Conservation (phyloP, 2,888 invertebrate species). For the Cheilosia urbana region DNA sequence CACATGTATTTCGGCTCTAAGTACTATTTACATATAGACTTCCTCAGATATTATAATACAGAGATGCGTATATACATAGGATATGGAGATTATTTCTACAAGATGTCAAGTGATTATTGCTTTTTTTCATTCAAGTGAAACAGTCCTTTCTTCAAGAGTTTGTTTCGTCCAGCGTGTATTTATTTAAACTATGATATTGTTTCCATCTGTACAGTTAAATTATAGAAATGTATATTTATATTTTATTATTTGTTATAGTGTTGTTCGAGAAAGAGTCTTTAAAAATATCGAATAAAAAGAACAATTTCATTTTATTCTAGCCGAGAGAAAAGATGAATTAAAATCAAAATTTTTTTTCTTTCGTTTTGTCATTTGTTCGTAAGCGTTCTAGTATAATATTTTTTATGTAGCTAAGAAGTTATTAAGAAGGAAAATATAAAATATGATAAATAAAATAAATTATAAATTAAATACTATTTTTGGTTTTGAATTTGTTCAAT, state of each 20-base stretch:
- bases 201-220: slow-evolving; percentile 61
- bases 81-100: slow-evolving; percentile 59
- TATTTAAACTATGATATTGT: slow-evolving; percentile 29
- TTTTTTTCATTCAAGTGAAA: not conserved
- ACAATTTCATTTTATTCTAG: slow-evolving; percentile 33
- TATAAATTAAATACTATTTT: slow-evolving; percentile 55
- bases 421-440: slow-evolving; percentile 67
- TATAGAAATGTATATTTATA: slow-evolving; percentile 47
- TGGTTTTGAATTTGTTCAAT: not conserved
- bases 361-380: slow-evolving; percentile 68
- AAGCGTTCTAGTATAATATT: slow-evolving; percentile 74
- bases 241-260: slow-evolving; percentile 58
- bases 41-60: slow-evolving; percentile 35
- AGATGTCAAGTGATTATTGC: slow-evolving; percentile 64
- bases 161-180: slow-evolving; percentile 47
- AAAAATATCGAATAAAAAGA: slow-evolving; percentile 41
- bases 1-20: slow-evolving; percentile 61
- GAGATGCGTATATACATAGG: slow-evolving; percentile 9
- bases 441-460: slow-evolving; percentile 74
- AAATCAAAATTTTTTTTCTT: slow-evolving; percentile 11
- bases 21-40: slow-evolving; percentile 43
- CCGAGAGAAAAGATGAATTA: slow-evolving; percentile 17
- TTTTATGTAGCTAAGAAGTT: slow-evolving; percentile 72
- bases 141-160: not conserved
- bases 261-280: slow-evolving; percentile 53